Percentiles rank a stretch among this genome's conserved stretches.
These are phyloP conservation scores for Eristalis pertinax DNA, from an alignment of 2,888 invertebrate genomes.

Conservation along the genomic window DNA sequence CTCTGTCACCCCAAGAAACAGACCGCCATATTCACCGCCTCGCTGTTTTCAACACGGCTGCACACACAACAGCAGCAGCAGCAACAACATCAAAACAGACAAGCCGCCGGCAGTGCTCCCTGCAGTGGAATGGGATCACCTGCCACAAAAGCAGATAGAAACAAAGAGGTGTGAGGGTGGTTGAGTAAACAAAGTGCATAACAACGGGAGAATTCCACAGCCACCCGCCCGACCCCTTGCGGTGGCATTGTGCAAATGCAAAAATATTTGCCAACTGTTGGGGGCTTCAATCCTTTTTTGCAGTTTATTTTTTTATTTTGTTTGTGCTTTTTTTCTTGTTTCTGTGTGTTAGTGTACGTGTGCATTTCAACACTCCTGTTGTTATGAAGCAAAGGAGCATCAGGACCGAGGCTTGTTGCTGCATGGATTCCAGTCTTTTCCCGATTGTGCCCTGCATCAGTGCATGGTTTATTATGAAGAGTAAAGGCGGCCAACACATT, in stretches of 20 bases:
- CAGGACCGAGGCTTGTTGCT: constrained; percentile 57
- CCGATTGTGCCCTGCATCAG: constrained; percentile 32
- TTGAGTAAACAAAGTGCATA: constrained; percentile 57
- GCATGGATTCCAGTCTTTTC: constrained; percentile 37
- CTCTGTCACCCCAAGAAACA: not conserved
- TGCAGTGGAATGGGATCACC: constrained; percentile 32
- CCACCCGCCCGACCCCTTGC: not conserved
- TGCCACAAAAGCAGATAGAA: constrained; percentile 45
- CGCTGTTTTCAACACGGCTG: constrained; percentile 19
- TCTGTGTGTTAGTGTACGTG: not conserved
- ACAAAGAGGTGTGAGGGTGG: constrained; percentile 37
- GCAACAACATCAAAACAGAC: constrained; percentile 25
- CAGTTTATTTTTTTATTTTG: too few species aligned
- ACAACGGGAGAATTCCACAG: constrained; percentile 33
- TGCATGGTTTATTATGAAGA: constrained; percentile 49
- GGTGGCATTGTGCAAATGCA: constrained; percentile 32
- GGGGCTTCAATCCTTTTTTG: not conserved
- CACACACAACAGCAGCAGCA: constrained; percentile 20
- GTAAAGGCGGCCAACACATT: constrained; percentile 49
- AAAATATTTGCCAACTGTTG: constrained; percentile 65
- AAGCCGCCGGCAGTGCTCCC: constrained; percentile 19
- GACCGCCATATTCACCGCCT: not conserved
- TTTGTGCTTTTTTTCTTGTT: not conserved
- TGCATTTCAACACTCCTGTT: constrained; percentile 21
- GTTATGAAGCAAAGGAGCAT: constrained; percentile 40